These are phyloP conservation scores for Drosophila cyrtoloma DNA, from an alignment of 2,888 invertebrate species.

Conservation along the genomic window DNA sequence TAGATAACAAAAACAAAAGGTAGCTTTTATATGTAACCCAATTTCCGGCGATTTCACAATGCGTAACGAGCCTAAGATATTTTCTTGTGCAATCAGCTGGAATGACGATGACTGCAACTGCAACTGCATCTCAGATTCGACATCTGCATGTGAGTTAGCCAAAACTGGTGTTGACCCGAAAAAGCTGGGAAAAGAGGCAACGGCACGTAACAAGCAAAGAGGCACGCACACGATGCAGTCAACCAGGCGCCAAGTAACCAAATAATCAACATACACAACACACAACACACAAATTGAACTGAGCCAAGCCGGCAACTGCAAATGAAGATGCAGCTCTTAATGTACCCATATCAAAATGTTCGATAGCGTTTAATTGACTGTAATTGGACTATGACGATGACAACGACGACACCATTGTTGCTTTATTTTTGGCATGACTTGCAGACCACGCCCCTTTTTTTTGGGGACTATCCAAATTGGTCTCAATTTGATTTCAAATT, in stretches of 20 bases:
- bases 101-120: conserved; percentile 23
- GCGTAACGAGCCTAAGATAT: conserved; percentile 9
- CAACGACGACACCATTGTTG: conserved; percentile 19
- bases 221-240: conserved; percentile 41
- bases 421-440: conserved; percentile 30
- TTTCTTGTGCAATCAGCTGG: conserved; percentile 60
- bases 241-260: conserved; percentile 22
- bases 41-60: conserved; percentile 63
- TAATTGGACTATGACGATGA: conserved; percentile 73
- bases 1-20: conserved; percentile 11
- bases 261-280: conserved; percentile 13
- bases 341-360: conserved; percentile 57
- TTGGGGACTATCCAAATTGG: conserved; percentile 26
- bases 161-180: conserved; percentile 42
- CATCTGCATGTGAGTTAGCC: conserved; percentile 30
- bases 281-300: conserved; percentile 11
- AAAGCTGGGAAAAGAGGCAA: conserved; percentile 49
- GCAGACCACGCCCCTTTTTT: conserved; percentile 31
- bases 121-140: conserved; percentile 15
- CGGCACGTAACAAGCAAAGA: conserved; percentile 28
- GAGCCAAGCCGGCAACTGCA: background rate
- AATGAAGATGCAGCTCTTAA: conserved; percentile 34
- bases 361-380: conserved; percentile 75
- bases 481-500: conserved; percentile 69
- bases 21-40: conserved; percentile 50